These are phyloP conservation scores for Indicator maculatus DNA, from an alignment of 2,113 vertebrate species.

Conservation along the genomic window DNA sequence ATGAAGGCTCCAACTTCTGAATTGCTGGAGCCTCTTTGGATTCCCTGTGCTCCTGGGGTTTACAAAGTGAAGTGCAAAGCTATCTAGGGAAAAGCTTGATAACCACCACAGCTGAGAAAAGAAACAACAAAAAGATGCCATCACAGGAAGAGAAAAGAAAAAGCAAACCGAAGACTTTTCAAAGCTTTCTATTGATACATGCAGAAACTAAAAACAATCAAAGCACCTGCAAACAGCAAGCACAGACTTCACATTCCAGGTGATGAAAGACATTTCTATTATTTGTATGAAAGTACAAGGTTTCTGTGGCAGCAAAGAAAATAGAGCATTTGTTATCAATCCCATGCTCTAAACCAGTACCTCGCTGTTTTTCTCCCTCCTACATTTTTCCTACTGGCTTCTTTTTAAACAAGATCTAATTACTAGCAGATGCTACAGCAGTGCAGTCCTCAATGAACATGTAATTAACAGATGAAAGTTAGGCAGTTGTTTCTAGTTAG, in stretches of 20 bases:
- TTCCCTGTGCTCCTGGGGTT: accelerated
- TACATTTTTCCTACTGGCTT: slow-evolving; percentile 10
- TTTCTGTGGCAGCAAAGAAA: slow-evolving; percentile 28
- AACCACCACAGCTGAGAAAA: background rate
- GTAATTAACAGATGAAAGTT: slow-evolving; percentile 52
- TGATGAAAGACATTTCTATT: slow-evolving; percentile 39
- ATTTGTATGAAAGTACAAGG: background rate
- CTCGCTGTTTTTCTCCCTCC: slow-evolving; percentile 3
- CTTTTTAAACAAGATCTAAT: slow-evolving; percentile 34
- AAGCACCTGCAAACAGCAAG: slow-evolving; percentile 29
- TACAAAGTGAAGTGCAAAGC: background rate
- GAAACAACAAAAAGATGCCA: background rate
- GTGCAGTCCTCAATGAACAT: background rate
- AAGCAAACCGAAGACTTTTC: background rate
- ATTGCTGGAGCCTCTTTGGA: background rate
- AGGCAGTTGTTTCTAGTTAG: slow-evolving; percentile 38
- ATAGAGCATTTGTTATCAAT: slow-evolving; percentile 52
- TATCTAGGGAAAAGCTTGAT: background rate
- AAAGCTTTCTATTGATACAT: slow-evolving; percentile 6
- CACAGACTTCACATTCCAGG: slow-evolving; percentile 20
- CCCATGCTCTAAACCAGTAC: background rate
- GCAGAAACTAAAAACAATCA: slow-evolving; percentile 42
- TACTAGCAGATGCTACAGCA: slow-evolving; percentile 53
- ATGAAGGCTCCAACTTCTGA: background rate
- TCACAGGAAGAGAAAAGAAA: background rate